These are phyloP conservation scores for Spilarctia lutea DNA, from an alignment of 2,888 invertebrate species.

Conservation along the genomic window DNA sequence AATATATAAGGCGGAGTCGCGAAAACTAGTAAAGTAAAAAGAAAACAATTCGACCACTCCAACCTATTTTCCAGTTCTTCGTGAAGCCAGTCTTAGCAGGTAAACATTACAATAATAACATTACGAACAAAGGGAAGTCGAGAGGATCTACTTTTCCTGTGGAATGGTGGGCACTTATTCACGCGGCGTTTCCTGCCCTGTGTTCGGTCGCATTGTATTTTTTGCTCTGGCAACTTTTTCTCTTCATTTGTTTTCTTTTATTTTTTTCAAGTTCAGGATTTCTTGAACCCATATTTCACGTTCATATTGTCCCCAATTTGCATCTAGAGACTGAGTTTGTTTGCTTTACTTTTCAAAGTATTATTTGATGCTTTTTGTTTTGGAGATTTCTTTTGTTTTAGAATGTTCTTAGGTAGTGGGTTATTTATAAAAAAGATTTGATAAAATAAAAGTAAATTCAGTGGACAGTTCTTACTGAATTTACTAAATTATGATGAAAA, in stretches of 20 bases:
- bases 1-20: too few relatives aligned
- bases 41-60: background rate
- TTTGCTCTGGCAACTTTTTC: slow-evolving; percentile 75
- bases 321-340: slow-evolving; percentile 63
- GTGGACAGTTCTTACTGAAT: background rate
- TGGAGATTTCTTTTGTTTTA: slow-evolving; percentile 28
- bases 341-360: slow-evolving; percentile 52
- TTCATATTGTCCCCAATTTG: slow-evolving; percentile 82
- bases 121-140: slow-evolving; percentile 54
- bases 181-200: slow-evolving; percentile 81
- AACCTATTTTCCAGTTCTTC: slow-evolving; percentile 9
- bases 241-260: slow-evolving; percentile 80
- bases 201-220: slow-evolving; percentile 72
- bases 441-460: background rate
- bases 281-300: slow-evolving; percentile 85
- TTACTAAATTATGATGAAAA: too few relatives aligned
- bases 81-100: slow-evolving; percentile 33
- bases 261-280: slow-evolving; percentile 79
- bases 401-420: background rate
- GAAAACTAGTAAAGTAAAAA: background rate
- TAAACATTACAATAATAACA: slow-evolving; percentile 50
- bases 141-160: slow-evolving; percentile 45
- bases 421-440: background rate
- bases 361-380: slow-evolving; percentile 45
- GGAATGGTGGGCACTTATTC: slow-evolving; percentile 79